A percentile compares a stretch with the other conserved stretches of the same genome.
Conservation (phyloP, 2,888 invertebrate species). For the Rhyacophila evoluta region DNA sequence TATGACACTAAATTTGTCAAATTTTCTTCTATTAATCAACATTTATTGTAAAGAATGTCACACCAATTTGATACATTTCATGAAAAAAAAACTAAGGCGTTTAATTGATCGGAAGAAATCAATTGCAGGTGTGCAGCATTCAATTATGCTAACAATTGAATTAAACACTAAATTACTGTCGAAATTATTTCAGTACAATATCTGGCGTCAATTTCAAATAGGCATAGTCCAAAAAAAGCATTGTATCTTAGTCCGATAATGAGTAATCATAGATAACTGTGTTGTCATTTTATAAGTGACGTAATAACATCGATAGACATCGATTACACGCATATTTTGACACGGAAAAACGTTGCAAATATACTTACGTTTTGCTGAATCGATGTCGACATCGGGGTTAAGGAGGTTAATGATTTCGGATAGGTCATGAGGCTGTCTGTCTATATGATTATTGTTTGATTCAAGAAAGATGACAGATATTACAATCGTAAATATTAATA, state of each 20-base stretch:
- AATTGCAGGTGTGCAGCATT: too few relatives aligned
- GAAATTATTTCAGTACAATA: not conserved
- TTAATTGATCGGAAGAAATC: too few relatives aligned
- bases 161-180: too few relatives aligned
- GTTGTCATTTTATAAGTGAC: not conserved
- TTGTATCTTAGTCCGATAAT: not conserved
- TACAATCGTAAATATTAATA: not conserved
- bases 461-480: too few relatives aligned
- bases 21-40: too few relatives aligned
- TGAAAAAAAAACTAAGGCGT: too few relatives aligned
- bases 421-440: not conserved
- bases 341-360: not conserved
- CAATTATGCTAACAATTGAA: too few relatives aligned
- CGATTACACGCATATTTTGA: not conserved
- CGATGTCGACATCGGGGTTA: not conserved
- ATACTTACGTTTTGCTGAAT: not conserved
- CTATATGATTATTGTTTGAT: not conserved
- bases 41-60: too few relatives aligned
- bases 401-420: conserved; percentile 1
- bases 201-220: not conserved
- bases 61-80: too few relatives aligned
- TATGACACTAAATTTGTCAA: too few relatives aligned
- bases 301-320: not conserved
- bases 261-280: too few relatives aligned
- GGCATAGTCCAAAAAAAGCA: not conserved